Base-by-base conservation (phyloP, 2,113 vertebrate species). In the Glaucomys volans region DNA sequence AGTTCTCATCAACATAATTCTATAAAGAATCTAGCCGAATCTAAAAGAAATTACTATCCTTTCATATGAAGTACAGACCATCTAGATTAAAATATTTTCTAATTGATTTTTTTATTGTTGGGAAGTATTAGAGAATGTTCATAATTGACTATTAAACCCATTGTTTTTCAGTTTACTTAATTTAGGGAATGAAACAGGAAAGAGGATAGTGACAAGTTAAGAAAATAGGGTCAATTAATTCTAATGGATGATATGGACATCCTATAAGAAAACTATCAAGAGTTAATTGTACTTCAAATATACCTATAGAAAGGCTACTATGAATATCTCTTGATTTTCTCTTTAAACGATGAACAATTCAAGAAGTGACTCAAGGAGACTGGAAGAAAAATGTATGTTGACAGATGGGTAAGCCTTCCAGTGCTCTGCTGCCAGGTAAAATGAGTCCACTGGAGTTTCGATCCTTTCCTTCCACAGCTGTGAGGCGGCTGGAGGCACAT, bases 371-470 rank as follows among this genome's bases (percentile, higher is more conserved):
- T 94, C 0, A 26, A 18, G 74, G 62, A 96, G 82, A 95, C 81
- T 91, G 80, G 95, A 96, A 98, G 93, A 98, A 88, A 93, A 97
- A 87, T 98, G 96, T 82, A 24, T 94, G 95, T 96, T 98, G 74
- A 96, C 97, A 97, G 96, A 95, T 97, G 97, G 91, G 91, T 4
- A 0, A 3, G 47, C 30, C 40, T 96, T 97, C 75, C 32, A 52
- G 94, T 62, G 28, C 84, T 91, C 44, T 35, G 44, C 75, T 93
- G 72, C 75, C 97, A 95, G 96, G 93, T 92, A 97, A 94, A 96
- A 88, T 69, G 72, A 96, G 93, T 92, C 85, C 94, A 92, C 67
- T 77, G 17, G 77, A 96, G 84, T 86, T 10, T n/a, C 67, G 54
- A 91, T 92, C n/a, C 57, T 1, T 96, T 90, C 96, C 89, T 90